These are phyloP conservation scores for Tautogolabrus adspersus DNA, from an alignment of 2,113 vertebrate species.

Conservation along the genomic window DNA sequence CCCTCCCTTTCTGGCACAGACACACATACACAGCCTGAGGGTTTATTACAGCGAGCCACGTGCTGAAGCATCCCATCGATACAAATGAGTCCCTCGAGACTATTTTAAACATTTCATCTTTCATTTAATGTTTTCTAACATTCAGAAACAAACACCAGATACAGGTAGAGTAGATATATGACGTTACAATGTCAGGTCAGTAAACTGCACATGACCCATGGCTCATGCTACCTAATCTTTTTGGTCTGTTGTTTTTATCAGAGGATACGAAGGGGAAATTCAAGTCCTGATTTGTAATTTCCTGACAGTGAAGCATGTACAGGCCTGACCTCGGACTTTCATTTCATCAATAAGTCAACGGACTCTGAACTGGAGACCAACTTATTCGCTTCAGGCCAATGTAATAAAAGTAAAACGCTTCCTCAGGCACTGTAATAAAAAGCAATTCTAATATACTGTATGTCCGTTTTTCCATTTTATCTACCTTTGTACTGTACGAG, in stretches of 20 bases:
- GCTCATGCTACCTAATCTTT: not conserved
- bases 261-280: constrained; percentile 6
- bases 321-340: constrained; percentile 7
- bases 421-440: not conserved
- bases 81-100: not conserved
- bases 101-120: not conserved
- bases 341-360: constrained; percentile 8
- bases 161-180: not conserved
- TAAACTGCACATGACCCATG: not conserved
- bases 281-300: constrained; percentile 6
- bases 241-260: constrained; percentile 6
- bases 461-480: not conserved
- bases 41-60: not conserved
- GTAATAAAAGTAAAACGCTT: not conserved
- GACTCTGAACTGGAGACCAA: not conserved
- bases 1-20: constrained; percentile 1
- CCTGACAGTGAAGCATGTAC: not conserved
- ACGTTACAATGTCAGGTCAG: not conserved
- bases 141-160: not conserved
- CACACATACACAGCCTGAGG: constrained; percentile 16
- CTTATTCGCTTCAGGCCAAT: not conserved
- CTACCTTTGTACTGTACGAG: not conserved
- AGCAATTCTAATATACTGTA: not conserved
- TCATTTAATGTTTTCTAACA: not conserved
- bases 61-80: constrained; percentile 22